Percentiles rank a stretch among this genome's conserved stretches.
These are phyloP conservation scores for Agonum fuliginosum DNA, from an alignment of 2,888 invertebrate genomes.

Conservation along the genomic window DNA sequence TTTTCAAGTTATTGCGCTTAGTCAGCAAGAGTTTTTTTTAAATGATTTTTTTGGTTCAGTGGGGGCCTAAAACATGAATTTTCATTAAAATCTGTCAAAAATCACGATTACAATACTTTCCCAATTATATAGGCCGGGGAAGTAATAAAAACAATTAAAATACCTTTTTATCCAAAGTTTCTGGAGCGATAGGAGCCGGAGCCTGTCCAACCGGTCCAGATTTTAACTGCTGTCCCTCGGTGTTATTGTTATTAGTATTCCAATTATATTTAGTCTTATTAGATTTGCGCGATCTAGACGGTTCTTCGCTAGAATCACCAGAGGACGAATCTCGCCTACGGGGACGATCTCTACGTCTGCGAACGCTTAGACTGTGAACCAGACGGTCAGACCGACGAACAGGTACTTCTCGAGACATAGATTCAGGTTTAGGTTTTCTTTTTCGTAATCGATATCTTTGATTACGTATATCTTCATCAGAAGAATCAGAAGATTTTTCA, in stretches of 20 bases:
- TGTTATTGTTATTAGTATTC: constrained; percentile 61
- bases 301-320: constrained; percentile 44
- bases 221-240: constrained; percentile 70
- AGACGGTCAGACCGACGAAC: constrained; percentile 48
- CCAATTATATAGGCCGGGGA: too few relatives aligned
- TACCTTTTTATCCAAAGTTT: constrained; percentile 70
- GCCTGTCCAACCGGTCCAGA: constrained; percentile 69
- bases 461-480: constrained; percentile 54
- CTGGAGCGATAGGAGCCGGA: constrained; percentile 71
- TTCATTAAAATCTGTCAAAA: too few relatives aligned
- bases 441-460: constrained; percentile 53
- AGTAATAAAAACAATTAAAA: too few relatives aligned
- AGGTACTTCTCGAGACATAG: constrained; percentile 47
- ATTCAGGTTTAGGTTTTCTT: constrained; percentile 47
- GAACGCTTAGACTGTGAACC: constrained; percentile 32
- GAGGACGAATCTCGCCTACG: constrained; percentile 1
- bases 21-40: too few relatives aligned
- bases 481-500: constrained; percentile 56
- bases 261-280: constrained; percentile 45
- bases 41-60: too few relatives aligned
- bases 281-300: constrained; percentile 38
- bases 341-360: constrained; percentile 34
- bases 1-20: too few relatives aligned
- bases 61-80: too few relatives aligned
- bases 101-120: too few relatives aligned